Evolutionary conservation across 2,797 vertebrate species (phyloP), one percentile per base, ranked within the genome.

Genomic region (Arnoldichthys spilopterus): DNA sequence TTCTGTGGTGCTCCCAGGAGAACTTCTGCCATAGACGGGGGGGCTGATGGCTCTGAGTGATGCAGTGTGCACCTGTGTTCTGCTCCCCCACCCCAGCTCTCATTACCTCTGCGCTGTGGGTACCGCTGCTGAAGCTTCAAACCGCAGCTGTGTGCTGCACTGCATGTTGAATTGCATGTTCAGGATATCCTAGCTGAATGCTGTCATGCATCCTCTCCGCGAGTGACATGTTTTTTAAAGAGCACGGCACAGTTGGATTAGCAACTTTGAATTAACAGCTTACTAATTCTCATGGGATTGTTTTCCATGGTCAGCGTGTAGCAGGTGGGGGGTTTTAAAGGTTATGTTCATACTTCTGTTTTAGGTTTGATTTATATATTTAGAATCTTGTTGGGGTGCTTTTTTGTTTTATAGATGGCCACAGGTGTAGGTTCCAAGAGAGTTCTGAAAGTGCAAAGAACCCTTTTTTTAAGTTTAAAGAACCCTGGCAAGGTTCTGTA

Each of bases 31-130:
- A 59, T 77, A 74, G 83, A 81, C 84, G 81, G 88, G 86, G n/a
- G 47, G 72, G 74, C 69, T 90, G 89, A 87, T 62, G 74, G 83
- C 78, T 89, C 85, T 83, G 82, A 82, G 83, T 83, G 56, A 77
- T 85, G 86, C 88, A 91, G 88, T 84, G 88, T 85, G 80, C 88
- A 88, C 87, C 82, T 90, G 89, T 86, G 67, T 82, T 76, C 78
- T 78, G 73, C 72, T 45, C 53, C 70, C 84, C 71, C 51, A 37
- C 22, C 37, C 73, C 43, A 63, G 84, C 85, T 85, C 72, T 79
- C 77, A 84, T 86, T 85, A 75, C 62, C 74, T 66, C 71, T 81
- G 74, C 79, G 53, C 77, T 82, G 77, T 82, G 83, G 82, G 83
- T 59, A 58, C 34, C 75, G 64, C 78, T 68, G 67, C 83, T 77